Evolutionary conservation across 92 coral and sea anemone species (phyloP).

Genomic region (Umimayanthus kanabou): DNA sequence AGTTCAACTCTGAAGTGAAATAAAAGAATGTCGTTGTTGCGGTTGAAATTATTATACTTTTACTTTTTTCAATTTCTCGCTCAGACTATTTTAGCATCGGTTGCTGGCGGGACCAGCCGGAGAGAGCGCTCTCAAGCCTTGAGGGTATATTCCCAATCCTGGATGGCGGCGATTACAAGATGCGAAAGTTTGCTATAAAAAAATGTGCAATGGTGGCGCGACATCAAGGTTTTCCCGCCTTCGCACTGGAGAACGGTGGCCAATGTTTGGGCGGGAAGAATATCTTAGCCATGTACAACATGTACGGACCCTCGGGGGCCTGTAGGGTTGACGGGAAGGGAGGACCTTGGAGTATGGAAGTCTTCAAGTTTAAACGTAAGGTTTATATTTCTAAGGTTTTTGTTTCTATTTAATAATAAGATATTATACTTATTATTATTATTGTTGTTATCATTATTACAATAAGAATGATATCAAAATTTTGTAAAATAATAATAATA

Average conservation of each 20-base stretch:
- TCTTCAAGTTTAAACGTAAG: constrained; percentile 83
- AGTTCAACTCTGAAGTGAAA: no score
- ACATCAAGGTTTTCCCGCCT: constrained; percentile 87
- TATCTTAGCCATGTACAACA: constrained; percentile 75
- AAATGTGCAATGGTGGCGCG: constrained; percentile 89
- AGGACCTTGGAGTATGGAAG: constrained; percentile 98
- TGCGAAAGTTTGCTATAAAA: constrained; percentile 73
- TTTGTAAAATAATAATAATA: background rate
- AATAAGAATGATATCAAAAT: no score
- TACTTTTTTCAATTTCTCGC: no score
- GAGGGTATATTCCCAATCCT: constrained; percentile 91
- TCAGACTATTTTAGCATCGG: constrained; percentile 93
- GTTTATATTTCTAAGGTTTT: background rate
- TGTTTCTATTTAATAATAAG: background rate
- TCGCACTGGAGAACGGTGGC: constrained; percentile 94
- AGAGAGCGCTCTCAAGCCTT: constrained; percentile 79
- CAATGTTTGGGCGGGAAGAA: constrained; percentile 92
- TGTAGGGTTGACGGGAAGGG: constrained; percentile 87
- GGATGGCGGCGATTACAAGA: constrained; percentile 81
- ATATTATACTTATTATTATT: no score
- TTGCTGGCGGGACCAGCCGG: constrained; percentile 98
- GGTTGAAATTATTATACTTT: background rate
- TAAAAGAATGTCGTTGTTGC: background rate
- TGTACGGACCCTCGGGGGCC: constrained; percentile 90
- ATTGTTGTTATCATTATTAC: no score